Percentiles rank a stretch among this genome's conserved stretches.
Evolutionary conservation across 2,888 invertebrate genomes (phyloP).

Genomic region (Smittia sp.): DNA sequence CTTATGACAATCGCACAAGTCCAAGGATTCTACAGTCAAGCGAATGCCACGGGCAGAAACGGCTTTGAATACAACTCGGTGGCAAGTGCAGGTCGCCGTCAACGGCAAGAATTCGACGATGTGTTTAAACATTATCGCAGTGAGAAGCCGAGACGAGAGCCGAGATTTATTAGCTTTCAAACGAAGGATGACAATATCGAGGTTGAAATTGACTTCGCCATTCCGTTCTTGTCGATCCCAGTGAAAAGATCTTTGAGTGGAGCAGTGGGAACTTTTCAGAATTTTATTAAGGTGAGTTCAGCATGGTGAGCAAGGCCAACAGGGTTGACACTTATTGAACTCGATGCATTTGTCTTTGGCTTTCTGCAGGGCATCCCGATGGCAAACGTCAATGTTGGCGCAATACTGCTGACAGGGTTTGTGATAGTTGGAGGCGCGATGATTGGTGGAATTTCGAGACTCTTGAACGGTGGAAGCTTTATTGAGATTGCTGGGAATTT

Average conservation of each 20-base stretch:
- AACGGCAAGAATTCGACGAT: conserved; percentile 21
- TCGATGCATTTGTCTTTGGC: no score
- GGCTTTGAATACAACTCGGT: neutral
- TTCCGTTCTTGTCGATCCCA: conserved; percentile 42
- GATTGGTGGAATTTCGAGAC: conserved; percentile 9
- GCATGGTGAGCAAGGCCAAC: neutral
- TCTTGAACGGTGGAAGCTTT: conserved; percentile 5
- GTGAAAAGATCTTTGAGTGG: conserved; percentile 27
- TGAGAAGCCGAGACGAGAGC: conserved; percentile 26
- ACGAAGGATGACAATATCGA: conserved; percentile 42
- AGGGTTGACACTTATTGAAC: no score
- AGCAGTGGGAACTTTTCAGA: conserved; percentile 31
- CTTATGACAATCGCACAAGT: conserved; percentile 11
- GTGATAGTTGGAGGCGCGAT: conserved; percentile 56
- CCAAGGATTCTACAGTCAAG: conserved; percentile 21
- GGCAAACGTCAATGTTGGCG: conserved; percentile 59
- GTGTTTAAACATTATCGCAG: conserved; percentile 25
- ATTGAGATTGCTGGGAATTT: neutral
- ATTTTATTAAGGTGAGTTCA: neutral
- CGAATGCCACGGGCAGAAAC: neutral
- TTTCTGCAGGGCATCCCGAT: conserved; percentile 51
- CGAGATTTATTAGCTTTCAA: conserved; percentile 41
- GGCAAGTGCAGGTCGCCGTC: neutral
- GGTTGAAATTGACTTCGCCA: conserved; percentile 42
- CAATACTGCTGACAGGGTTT: conserved; percentile 57